A percentile compares a stretch with the other conserved stretches of the same genome.
These are phyloP conservation scores for Eulemur rufifrons DNA, from an alignment of 2,113 vertebrate genomes.

Conservation along the genomic window DNA sequence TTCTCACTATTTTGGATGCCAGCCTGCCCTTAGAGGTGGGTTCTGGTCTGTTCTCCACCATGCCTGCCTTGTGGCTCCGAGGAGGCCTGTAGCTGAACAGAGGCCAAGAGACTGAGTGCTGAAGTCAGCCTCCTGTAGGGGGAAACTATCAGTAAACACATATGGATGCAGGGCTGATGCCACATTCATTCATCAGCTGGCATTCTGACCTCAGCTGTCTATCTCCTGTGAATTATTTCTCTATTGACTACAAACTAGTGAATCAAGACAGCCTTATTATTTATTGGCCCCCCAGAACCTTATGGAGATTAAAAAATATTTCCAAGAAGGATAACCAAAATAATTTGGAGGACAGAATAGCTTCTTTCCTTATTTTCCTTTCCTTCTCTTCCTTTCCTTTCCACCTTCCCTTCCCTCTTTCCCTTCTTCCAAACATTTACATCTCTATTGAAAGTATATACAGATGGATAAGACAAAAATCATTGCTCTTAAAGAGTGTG, in stretches of 20 bases:
- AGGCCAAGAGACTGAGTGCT: background rate
- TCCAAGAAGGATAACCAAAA: background rate
- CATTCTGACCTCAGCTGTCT: background rate
- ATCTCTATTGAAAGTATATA: background rate
- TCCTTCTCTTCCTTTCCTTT: background rate
- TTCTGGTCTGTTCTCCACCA: background rate
- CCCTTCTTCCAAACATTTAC: constrained; percentile 16
- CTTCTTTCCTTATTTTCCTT: background rate
- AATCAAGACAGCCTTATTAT: background rate
- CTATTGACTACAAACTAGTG: background rate
- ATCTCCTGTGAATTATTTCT: background rate
- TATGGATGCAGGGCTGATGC: background rate
- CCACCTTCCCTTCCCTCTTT: background rate
- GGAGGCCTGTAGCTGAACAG: background rate
- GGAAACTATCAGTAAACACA: background rate
- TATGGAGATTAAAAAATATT: background rate
- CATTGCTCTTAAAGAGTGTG: background rate
- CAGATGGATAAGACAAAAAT: background rate
- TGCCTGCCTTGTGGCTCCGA: background rate
- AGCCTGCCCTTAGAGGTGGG: background rate
- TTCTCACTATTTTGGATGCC: background rate
- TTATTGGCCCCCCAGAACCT: background rate
- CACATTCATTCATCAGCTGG: background rate
- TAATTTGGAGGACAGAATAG: background rate
- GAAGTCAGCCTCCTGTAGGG: background rate